Conservation (phyloP, 2,113 vertebrate species). For the Lasiurus cinereus region DNA sequence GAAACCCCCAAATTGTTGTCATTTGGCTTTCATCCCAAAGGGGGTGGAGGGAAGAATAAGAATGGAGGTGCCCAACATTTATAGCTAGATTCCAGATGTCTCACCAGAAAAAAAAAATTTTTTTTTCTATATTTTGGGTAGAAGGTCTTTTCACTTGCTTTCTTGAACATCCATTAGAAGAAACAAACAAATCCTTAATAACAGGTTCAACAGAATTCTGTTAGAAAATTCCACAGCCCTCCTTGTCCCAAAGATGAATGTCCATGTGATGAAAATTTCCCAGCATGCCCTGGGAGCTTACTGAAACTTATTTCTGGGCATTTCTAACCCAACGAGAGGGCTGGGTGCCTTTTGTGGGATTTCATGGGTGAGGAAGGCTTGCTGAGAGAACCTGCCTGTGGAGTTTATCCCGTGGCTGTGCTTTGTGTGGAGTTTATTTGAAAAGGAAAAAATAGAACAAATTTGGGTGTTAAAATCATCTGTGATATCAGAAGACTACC, state of each 20-base stretch:
- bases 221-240: neutral
- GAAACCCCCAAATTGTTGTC: constrained; percentile 71
- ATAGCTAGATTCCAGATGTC: constrained; percentile 67
- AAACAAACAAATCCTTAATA: neutral
- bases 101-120: neutral
- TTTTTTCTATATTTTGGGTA: neutral
- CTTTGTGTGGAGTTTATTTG: neutral
- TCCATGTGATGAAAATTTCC: neutral
- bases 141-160: neutral
- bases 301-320: constrained; percentile 10
- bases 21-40: constrained; percentile 67
- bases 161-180: neutral
- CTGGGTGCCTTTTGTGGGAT: neutral
- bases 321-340: neutral
- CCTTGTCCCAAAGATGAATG: neutral
- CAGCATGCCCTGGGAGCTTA: neutral
- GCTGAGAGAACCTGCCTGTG: neutral
- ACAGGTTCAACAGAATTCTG: neutral
- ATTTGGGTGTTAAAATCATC: neutral
- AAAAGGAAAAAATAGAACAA: neutral
- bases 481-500: neutral
- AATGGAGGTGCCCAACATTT: constrained; percentile 49
- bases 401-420: neutral
- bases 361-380: neutral
- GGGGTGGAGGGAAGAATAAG: neutral